Base-by-base conservation (phyloP, 2,888 invertebrate species). In the Troilus luridus region DNA sequence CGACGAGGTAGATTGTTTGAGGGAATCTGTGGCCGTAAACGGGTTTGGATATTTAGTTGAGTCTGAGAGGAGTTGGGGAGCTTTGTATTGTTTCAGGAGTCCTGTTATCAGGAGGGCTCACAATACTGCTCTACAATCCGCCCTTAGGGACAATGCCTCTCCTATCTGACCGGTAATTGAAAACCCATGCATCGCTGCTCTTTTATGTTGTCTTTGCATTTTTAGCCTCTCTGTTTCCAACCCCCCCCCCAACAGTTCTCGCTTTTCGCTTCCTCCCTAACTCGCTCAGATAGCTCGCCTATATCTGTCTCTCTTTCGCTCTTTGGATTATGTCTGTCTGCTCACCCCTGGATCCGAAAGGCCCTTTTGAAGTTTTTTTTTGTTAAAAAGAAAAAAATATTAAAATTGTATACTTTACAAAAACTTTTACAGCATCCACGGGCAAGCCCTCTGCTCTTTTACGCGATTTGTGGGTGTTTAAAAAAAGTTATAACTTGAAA, bases 171-270 rank as follows among this genome's bases (percentile, higher is more conserved):
- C 90, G 72, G 90, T 90, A 90, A 90, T 90, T 90, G 90, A 90
- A 90, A 90, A 77, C 90, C 89, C 90, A 90, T 90, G 90, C 90
- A 90, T 90, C 90, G 90, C 90, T 90, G 90, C 56, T 24, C 90
- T 90, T 90, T 77, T 77, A 85, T 85, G 85, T 85, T 56, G 85
- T 85, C 85, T 85, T 85, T 85, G 85, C 56, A 85, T 85, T 85
- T 85, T 85, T 85, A 85, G n/a, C 14, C 81, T 77, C 67, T 5
- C 59, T 12, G 59, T 59, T 59, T 14, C 24, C 27, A 41, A n/a
- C n/a, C 10, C n/a, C 85, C 27, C 85, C 85, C 85, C 41, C 41
- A 41, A 41, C 41, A 41, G 41, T 56, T n/a, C 56, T 58, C 85
- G n/a, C 72, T 77, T 19, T 41, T 77, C 72, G 72, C 72, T 77